A percentile compares a stretch with the other conserved stretches of the same genome.
Evolutionary conservation across 2,888 invertebrate genomes (phyloP).

Genomic region (Labia minor): DNA sequence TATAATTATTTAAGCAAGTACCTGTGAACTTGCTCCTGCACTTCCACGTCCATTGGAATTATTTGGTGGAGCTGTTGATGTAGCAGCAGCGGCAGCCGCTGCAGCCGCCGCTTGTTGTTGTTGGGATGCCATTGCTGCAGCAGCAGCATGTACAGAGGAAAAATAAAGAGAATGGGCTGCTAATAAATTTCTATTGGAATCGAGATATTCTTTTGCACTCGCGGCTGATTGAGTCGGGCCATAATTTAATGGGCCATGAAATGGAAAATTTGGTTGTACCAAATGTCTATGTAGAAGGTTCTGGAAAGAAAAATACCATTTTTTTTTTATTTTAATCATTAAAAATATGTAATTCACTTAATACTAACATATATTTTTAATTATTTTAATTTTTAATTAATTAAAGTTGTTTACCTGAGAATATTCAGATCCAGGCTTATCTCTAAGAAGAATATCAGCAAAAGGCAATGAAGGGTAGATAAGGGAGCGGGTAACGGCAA

Average conservation of each 20-base stretch:
- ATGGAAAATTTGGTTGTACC: background rate
- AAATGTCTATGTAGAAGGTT: background rate
- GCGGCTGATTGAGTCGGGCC: background rate
- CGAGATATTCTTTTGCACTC: conserved; percentile 21
- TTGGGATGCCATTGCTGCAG: conserved; percentile 36
- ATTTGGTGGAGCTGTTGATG: conserved; percentile 32
- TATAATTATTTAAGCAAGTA: too few relatives aligned
- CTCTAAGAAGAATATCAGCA: conserved; percentile 41
- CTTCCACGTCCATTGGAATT: conserved; percentile 34
- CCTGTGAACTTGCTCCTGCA: background rate
- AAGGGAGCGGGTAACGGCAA: conserved; percentile 47
- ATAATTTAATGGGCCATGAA: background rate
- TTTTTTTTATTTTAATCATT: too few relatives aligned
- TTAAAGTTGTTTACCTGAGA: background rate
- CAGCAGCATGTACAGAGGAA: conserved; percentile 56
- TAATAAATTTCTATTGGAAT: conserved; percentile 36
- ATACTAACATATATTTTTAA: too few relatives aligned
- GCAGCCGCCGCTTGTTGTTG: background rate
- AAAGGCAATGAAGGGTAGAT: conserved; percentile 51
- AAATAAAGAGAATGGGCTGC: conserved; percentile 48
- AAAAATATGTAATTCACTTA: too few relatives aligned
- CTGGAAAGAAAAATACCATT: background rate
- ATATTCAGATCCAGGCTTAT: conserved; percentile 15
- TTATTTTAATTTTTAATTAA: too few relatives aligned
- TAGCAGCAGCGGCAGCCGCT: conserved; percentile 33